These are phyloP conservation scores for Probaryconus sp. DNA, from an alignment of 1,140 invertebrate species.

Conservation along the genomic window DNA sequence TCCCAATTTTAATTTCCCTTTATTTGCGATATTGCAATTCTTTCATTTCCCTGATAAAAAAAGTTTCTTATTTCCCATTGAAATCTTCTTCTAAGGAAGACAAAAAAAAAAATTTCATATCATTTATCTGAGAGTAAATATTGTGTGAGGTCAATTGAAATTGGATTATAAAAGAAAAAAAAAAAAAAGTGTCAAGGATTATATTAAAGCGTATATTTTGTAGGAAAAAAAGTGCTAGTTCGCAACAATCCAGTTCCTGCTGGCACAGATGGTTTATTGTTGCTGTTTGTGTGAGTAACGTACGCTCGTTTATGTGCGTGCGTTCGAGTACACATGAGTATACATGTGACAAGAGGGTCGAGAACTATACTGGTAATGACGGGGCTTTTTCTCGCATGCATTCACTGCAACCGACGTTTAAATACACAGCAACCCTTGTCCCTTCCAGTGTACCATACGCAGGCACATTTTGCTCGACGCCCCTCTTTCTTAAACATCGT, in stretches of 20 bases:
- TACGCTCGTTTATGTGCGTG: background rate
- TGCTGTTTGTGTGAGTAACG: slow-evolving; percentile 6
- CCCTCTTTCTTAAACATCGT: background rate
- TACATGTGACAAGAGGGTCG: slow-evolving; percentile 13
- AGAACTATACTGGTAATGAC: slow-evolving; percentile 18
- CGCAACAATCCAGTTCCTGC: slow-evolving; percentile 32
- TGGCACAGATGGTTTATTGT: slow-evolving; percentile 34
- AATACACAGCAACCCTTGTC: slow-evolving; percentile 35
- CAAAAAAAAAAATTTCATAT: no score
- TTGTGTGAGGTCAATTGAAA: no score
- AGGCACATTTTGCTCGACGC: slow-evolving; percentile 15
- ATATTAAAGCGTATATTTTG: no score
- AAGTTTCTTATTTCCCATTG: no score
- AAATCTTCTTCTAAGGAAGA: no score
- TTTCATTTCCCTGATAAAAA: no score
- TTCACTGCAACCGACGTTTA: slow-evolving; percentile 45
- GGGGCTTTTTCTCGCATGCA: slow-evolving; percentile 48
- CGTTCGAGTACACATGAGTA: no score
- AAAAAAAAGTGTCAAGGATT: no score
- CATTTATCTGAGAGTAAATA: no score
- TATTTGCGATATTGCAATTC: no score
- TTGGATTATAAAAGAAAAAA: background rate
- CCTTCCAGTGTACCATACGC: slow-evolving; percentile 24
- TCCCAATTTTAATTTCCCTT: no score
- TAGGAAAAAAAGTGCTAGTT: slow-evolving; percentile 8